Conservation (phyloP, 1,140 invertebrate genomes). For the Musca domestica region DNA sequence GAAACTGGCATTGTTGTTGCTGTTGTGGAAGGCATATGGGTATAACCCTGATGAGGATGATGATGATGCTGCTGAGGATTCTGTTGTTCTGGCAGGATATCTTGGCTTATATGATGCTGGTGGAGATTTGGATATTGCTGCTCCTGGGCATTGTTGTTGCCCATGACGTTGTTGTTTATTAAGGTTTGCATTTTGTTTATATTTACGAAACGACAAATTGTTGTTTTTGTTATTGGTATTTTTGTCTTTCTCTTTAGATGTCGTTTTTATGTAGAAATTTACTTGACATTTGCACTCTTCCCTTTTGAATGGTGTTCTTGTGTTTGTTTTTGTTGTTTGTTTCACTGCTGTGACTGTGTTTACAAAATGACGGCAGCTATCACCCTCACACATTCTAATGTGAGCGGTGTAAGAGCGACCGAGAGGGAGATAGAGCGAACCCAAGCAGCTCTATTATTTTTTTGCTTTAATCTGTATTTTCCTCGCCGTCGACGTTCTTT, state of each 20-base stretch:
- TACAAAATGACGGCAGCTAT: conserved; percentile 25
- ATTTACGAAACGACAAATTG: background rate
- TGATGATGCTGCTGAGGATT: background rate
- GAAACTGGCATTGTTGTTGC: background rate
- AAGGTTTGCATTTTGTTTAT: background rate
- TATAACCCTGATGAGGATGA: background rate
- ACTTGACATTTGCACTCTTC: conserved; percentile 24
- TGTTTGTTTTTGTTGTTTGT: conserved; percentile 14
- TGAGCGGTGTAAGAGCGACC: background rate
- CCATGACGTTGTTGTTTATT: conserved; percentile 7
- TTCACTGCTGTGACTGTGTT: conserved; percentile 19
- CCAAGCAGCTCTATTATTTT: background rate
- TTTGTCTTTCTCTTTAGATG: conserved; percentile 5
- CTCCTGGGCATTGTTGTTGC: conserved; percentile 2
- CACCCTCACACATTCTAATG: conserved; percentile 18
- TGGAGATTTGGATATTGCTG: conserved; percentile 11
- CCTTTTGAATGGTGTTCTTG: conserved; percentile 10
- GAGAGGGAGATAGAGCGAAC: background rate
- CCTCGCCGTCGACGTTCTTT: background rate
- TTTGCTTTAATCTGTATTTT: conserved; percentile 13
- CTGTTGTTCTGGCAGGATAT: background rate
- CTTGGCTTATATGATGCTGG: conserved; percentile 7
- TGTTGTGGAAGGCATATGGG: background rate
- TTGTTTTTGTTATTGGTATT: conserved; percentile 4
- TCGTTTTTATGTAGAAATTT: conserved; percentile 16